These are phyloP conservation scores for Poeciliopsis infans DNA, from an alignment of 2,797 vertebrate genomes.

Conservation along the genomic window DNA sequence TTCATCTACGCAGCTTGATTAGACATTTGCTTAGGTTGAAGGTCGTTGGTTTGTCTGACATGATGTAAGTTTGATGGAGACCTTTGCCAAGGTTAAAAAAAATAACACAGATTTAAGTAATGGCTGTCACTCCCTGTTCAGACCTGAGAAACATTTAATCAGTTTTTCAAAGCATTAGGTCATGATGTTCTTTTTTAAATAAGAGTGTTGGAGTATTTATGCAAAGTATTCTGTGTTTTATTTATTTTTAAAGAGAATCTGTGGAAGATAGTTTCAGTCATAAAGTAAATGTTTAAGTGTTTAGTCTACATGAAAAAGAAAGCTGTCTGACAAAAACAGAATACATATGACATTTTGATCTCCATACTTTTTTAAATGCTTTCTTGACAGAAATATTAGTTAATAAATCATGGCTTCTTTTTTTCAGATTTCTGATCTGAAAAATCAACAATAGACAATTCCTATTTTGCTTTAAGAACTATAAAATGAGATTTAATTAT, in stretches of 20 bases:
- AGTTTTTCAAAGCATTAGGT: background rate
- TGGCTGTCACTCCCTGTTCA: background rate
- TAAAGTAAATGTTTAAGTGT: background rate
- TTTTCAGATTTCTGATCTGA: background rate
- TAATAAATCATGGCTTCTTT: background rate
- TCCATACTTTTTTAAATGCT: background rate
- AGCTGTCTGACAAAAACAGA: background rate
- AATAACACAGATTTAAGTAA: background rate
- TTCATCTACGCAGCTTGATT: slow-evolving; percentile 26
- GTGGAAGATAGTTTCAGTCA: background rate
- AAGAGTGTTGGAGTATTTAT: background rate
- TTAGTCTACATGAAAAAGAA: background rate
- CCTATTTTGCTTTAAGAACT: background rate
- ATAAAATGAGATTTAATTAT: background rate
- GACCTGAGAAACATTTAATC: background rate
- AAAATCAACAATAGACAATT: background rate
- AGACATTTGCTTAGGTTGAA: slow-evolving; percentile 13
- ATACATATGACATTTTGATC: background rate
- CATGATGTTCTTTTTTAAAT: background rate
- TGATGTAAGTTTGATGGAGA: slow-evolving; percentile 5
- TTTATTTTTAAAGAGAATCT: background rate
- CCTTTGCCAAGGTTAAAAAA: background rate
- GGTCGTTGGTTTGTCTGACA: background rate
- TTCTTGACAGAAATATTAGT: background rate
- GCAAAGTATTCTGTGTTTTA: background rate